Conservation (phyloP, 1,140 invertebrate species). For the Pogonognathellus flavescens region DNA sequence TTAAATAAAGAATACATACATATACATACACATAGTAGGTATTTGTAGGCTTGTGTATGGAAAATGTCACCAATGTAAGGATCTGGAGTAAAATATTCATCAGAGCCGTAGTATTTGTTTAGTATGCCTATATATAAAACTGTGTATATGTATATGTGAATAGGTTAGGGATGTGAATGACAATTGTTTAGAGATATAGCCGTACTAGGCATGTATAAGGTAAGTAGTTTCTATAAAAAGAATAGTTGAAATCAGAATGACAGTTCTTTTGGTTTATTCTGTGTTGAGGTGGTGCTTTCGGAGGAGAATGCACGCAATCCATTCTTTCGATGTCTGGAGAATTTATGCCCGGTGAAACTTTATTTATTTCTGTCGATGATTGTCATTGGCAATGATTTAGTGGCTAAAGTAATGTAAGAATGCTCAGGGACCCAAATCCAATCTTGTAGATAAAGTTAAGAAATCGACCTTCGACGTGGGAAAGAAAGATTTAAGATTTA, state of each 20-base stretch:
- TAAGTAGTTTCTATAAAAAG: conserved; percentile 1
- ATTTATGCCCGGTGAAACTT: conserved; percentile 50
- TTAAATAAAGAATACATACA: no score
- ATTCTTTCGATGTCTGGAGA: not conserved
- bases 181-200: not conserved
- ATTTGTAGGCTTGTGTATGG: no score
- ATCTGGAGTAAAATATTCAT: not conserved
- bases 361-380: conserved; percentile 59
- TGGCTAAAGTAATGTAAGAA: conserved; percentile 49
- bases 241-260: not conserved
- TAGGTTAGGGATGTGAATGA: not conserved
- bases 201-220: not conserved
- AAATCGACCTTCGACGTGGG: conserved; percentile 57
- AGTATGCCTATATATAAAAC: not conserved
- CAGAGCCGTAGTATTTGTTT: not conserved
- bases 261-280: conserved; percentile 6
- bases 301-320: conserved; percentile 10
- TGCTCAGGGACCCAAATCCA: conserved; percentile 48
- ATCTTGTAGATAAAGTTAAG: conserved; percentile 57
- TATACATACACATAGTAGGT: no score
- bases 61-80: no score
- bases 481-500: conserved; percentile 61
- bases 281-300: not conserved
- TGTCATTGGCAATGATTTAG: conserved; percentile 58
- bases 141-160: not conserved